Base-by-base conservation (phyloP, 2,797 vertebrate species). In the Manis crassicaudata region DNA sequence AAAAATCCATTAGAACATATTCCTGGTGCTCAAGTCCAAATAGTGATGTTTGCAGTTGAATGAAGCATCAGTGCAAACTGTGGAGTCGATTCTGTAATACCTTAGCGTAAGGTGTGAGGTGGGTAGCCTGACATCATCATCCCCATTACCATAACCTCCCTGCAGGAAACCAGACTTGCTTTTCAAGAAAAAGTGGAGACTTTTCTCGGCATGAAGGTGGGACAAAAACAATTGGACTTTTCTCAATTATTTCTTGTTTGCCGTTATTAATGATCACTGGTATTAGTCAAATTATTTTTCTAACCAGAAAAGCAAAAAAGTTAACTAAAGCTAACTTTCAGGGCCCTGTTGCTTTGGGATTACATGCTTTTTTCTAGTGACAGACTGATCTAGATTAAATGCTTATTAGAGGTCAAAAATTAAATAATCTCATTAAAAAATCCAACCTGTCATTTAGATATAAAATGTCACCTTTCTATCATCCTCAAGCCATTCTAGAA, bases 41-140 rank as follows among this genome's bases (percentile, higher is more conserved):
- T n/a, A 88, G 43, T 8, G 35, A 20, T 20, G n/a, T 10, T 23
- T 37, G 43, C 29, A 6, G 67, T 0, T 43, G n/a, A 35, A 6
- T 12, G 62, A 56, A 82, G 56, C 56, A 12, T 54, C 2, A 8
- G 9, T 21, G 27, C 32, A 29, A 37, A 40, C 27, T 20, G 10
- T 0, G n/a, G 52, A 7, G n/a, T 14, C 23, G 6, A 21, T 1
- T 52, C 68, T 6, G 0, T 21, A 20, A 43, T 6, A 20, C 6
- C 75, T 20, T 7, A 75, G 62, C 29, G 32, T 10, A 56, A 3
- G 29, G 60, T 1, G 23, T 2, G 1, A 1, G 17, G 17, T 0
- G 50, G n/a, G 52, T 21, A 29, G 54, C 62, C 43, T 40, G 37
- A 27, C 40, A 11, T 14, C 35, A 37, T 35, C 72, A 23, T 32